Evolutionary conservation across 2,797 vertebrate genomes (phyloP).

Genomic region (Dipus sagitta): DNA sequence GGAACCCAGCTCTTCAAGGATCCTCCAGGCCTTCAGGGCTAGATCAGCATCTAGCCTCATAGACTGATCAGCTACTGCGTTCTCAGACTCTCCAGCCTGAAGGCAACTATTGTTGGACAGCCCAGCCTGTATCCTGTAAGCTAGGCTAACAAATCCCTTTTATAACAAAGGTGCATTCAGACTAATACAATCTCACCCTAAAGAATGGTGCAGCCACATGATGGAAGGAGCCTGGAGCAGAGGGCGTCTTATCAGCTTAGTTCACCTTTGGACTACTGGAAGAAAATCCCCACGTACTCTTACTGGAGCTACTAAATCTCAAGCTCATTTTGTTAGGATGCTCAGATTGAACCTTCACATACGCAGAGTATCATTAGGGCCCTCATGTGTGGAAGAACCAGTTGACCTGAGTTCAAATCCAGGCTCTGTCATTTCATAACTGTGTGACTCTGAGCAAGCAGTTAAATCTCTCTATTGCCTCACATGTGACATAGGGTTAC

Average conservation of each 20-base stretch:
- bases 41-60: no score
- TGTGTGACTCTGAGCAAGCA: fast-evolving
- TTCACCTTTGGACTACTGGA: not conserved
- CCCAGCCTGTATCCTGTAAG: no score
- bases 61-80: no score
- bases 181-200: no score
- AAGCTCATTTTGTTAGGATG: not conserved
- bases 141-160: no score
- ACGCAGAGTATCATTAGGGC: not conserved
- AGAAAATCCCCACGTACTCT: not conserved
- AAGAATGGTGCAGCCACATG: not conserved
- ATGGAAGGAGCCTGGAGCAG: not conserved
- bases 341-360: not conserved
- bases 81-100: no score
- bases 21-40: no score
- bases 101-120: no score
- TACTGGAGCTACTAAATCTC: not conserved
- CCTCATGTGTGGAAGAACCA: not conserved
- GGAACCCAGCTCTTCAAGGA: no score
- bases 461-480: not conserved
- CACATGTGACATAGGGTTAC: not conserved
- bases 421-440: constrained; percentile 40
- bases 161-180: no score
- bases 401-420: not conserved
- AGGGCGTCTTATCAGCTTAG: not conserved